Percentiles rank a stretch among this genome's conserved stretches.
phyloP scores from a whole-genome alignment of 1,140 invertebrate species.

The Schlechtendalia chinensis region DNA sequence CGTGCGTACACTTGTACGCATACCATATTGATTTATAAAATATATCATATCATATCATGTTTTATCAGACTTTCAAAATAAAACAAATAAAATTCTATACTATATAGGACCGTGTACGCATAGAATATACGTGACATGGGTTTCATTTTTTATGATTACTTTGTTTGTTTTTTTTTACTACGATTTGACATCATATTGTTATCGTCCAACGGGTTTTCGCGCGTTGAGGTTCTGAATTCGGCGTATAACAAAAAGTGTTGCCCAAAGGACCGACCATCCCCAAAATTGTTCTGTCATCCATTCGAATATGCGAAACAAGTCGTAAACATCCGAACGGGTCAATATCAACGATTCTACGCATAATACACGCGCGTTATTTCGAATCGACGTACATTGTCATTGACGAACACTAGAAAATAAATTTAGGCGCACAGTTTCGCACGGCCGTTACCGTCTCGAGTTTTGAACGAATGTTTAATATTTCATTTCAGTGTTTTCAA shows the following conservation, averaged over 20 bases:
- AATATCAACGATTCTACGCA: background rate
- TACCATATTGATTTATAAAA: too few relatives aligned
- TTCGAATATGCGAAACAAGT: conserved; percentile 6
- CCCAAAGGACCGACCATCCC: background rate
- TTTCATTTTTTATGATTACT: background rate
- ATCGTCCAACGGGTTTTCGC: background rate
- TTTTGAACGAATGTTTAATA: too few relatives aligned
- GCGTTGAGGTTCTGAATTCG: background rate
- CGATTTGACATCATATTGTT: background rate
- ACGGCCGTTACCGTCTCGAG: too few relatives aligned
- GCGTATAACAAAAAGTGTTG: background rate
- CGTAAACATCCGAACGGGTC: background rate
- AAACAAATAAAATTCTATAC: background rate
- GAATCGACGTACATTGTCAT: too few relatives aligned
- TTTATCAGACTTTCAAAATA: background rate
- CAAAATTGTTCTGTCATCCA: conserved; percentile 21
- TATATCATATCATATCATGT: too few relatives aligned
- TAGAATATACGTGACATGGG: background rate
- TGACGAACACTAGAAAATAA: too few relatives aligned
- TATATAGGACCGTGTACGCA: background rate
- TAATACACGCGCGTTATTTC: background rate
- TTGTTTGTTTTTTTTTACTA: too few relatives aligned
- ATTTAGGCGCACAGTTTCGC: too few relatives aligned
- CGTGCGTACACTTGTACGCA: too few relatives aligned
- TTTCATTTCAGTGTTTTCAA: too few relatives aligned